Percentiles rank a stretch among this genome's conserved stretches.
Evolutionary conservation across 2,797 vertebrate species (phyloP).

Genomic region (Sebastes trivittatus): DNA sequence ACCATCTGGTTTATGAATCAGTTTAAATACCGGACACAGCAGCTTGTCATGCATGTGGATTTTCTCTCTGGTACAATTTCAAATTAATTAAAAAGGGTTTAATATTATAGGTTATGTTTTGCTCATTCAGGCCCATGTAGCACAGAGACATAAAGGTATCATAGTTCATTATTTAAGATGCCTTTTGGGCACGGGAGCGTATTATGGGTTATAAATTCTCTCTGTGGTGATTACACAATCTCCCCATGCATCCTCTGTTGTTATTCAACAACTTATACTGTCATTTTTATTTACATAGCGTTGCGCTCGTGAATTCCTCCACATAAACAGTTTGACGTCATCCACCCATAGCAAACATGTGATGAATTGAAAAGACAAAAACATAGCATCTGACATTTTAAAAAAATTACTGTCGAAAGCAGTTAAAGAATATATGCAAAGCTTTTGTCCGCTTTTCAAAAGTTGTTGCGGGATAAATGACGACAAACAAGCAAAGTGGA

Average conservation of each 20-base stretch:
- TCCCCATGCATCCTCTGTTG: not conserved
- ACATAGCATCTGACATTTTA: slow-evolving; percentile 12
- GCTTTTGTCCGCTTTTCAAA: slow-evolving; percentile 40
- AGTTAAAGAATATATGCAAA: slow-evolving; percentile 23
- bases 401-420: not conserved
- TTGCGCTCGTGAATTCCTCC: slow-evolving; percentile 11
- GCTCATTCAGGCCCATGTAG: slow-evolving; percentile 7
- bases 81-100: slow-evolving; percentile 68
- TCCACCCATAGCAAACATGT: slow-evolving; percentile 37
- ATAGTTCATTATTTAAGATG: slow-evolving; percentile 10
- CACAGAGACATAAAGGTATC: slow-evolving; percentile 1
- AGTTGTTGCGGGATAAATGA: slow-evolving; percentile 54
- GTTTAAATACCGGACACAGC: slow-evolving; percentile 79
- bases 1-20: slow-evolving; percentile 84
- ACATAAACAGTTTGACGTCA: slow-evolving; percentile 17
- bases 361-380: slow-evolving; percentile 26
- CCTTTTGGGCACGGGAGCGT: not conserved
- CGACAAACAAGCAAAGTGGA: slow-evolving; percentile 62
- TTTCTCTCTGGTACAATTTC: slow-evolving; percentile 69
- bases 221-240: slow-evolving; percentile 9
- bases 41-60: slow-evolving; percentile 76
- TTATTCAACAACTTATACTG: slow-evolving; percentile 1
- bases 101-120: slow-evolving; percentile 34
- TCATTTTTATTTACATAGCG: slow-evolving; percentile 30
- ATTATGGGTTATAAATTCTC: not conserved